Percentiles rank a stretch among this genome's conserved stretches.
Evolutionary conservation across 2,113 vertebrate genomes (phyloP).

Genomic region (Tautogolabrus adspersus): DNA sequence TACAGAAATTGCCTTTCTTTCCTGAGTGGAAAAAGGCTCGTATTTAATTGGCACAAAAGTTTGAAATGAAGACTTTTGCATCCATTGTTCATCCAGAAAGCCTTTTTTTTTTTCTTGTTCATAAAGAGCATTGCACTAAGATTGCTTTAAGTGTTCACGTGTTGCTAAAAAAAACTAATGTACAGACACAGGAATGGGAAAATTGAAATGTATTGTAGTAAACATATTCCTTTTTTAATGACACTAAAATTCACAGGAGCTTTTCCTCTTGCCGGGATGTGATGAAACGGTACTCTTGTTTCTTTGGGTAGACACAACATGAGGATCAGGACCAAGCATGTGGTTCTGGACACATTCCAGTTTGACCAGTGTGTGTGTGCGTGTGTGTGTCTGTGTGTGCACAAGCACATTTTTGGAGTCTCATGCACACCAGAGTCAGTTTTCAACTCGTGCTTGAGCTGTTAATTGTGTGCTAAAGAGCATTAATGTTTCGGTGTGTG

Average conservation of each 20-base stretch:
- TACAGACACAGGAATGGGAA: too few species aligned
- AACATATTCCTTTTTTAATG: conserved; percentile 10
- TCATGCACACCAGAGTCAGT: conserved; percentile 24
- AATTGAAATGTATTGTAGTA: too few species aligned
- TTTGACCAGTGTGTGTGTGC: not conserved
- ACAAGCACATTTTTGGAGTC: conserved; percentile 14
- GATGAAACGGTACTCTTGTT: conserved; percentile 40
- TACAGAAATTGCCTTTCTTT: too few species aligned
- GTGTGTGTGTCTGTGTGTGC: not conserved
- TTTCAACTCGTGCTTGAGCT: conserved; percentile 36
- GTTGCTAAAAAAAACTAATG: too few species aligned
- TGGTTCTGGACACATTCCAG: conserved; percentile 48
- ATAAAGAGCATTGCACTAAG: too few species aligned
- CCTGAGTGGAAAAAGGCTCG: too few species aligned
- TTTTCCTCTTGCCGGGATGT: not conserved
- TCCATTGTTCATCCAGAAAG: too few species aligned
- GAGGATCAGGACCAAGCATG: conserved; percentile 46
- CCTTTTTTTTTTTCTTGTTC: too few species aligned
- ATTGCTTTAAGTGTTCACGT: too few species aligned
- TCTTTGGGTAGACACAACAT: conserved; percentile 62
- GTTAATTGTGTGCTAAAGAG: conserved; percentile 43
- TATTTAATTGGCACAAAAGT: too few species aligned
- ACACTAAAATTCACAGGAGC: not conserved
- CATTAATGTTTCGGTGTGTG: not conserved
- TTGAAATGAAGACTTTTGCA: too few species aligned